Evolutionary conservation across 2,113 vertebrate genomes (phyloP).

Genomic region (Sturnus vulgaris): DNA sequence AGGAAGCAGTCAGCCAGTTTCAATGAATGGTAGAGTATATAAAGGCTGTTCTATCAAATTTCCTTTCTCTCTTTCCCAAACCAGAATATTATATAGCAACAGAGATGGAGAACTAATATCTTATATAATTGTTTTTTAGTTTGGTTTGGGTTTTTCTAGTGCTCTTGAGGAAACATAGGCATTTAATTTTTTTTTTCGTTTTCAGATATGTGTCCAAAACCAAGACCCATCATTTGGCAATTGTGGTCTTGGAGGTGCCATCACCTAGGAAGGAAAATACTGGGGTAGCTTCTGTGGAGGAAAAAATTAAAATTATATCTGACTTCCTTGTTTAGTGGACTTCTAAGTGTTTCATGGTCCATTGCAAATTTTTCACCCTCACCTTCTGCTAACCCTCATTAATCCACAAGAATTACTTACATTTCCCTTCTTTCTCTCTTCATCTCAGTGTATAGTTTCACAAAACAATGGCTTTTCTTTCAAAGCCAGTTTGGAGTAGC

Average conservation of each 20-base stretch:
- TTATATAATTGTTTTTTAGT: background rate
- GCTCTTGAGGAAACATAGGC: background rate
- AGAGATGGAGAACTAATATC: background rate
- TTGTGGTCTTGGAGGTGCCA: background rate
- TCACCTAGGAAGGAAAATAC: background rate
- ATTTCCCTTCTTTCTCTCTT: background rate
- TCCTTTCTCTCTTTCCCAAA: background rate
- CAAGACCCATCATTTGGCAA: background rate
- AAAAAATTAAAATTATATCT: background rate
- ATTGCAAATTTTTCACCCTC: background rate
- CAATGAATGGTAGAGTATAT: background rate
- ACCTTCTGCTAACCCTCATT: background rate
- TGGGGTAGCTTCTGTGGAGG: accelerated
- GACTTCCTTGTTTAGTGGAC: background rate
- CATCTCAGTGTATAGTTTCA: background rate
- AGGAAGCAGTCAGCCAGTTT: background rate
- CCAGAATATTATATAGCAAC: background rate
- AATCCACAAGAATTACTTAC: background rate
- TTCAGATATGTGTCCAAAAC: background rate
- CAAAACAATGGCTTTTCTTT: conserved; percentile 25
- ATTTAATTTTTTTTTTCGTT: background rate
- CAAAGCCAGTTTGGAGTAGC: background rate
- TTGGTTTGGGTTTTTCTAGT: background rate
- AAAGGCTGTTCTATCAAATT: background rate
- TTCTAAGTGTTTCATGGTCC: background rate